Evolutionary conservation across 2,113 vertebrate genomes (phyloP), one percentile per base, ranked within the genome.

Genomic region (Anolis sagrei): DNA sequence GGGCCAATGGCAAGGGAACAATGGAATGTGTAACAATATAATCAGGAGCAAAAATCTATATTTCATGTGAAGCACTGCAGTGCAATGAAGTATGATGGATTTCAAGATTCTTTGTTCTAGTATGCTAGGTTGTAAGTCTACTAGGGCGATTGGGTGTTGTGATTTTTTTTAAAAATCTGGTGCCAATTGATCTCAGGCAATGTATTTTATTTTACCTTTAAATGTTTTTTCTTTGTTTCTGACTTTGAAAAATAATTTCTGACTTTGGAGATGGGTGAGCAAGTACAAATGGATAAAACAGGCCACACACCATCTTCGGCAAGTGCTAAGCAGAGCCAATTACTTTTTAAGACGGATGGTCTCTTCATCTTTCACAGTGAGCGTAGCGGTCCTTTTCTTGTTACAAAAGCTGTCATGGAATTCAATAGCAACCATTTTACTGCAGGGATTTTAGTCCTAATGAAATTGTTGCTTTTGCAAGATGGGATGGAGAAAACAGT

Each of bases 11-110:
- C 93, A 93, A 92, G 92, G 92, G 93, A 95, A 93, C 92, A 90
- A 88, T 95, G 95, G 96, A 96, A 96, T 96, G 93, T 64, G 54
- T 89, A 96, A 96, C 96, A 96, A 95, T 95, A 94, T 95, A 95
- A 96, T 96, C 95, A 93, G 89, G 90, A 93, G 76, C 1, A 64
- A 95, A 76, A 94, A 96, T 96, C 95, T 95, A 90, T 92, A 95
- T 93, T 94, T 95, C 94, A 94, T 93, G 88, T 91, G 93, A 92
- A 92, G 91, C 93, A 92, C 86, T 95, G 82, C 94, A 88, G 88
- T 34, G n/a, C 78, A 85, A 83, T 90, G 90, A 94, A 94, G 91
- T 91, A 90, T 87, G 88, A 91, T 86, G 85, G 91, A 88, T 95
- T 94, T 94, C 83, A 90, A 94, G 88, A n/a, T n/a, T 64, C 89